phyloP scores from a whole-genome alignment of 2,113 vertebrate species.

The Sinocyclocheilus anophthalmus region DNA sequence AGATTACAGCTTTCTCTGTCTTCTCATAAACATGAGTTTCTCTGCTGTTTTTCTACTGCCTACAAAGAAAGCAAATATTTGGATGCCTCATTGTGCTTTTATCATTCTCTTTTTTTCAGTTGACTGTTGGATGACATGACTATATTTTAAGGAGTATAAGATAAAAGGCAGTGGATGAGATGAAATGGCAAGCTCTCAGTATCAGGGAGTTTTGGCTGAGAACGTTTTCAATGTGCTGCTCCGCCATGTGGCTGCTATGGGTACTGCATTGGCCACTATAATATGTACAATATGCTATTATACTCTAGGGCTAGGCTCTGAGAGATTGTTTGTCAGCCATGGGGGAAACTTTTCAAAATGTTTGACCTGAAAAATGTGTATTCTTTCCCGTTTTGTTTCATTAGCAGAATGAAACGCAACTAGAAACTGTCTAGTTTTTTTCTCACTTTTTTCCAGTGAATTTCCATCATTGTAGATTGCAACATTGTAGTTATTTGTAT shows the following conservation, averaged over 20 bases:
- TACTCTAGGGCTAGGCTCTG: not conserved
- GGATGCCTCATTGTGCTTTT: not conserved
- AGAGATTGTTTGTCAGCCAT: not conserved
- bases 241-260: slow-evolving; percentile 31
- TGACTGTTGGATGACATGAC: not conserved
- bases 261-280: slow-evolving; percentile 14
- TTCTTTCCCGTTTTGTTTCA: not conserved
- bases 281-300: not conserved
- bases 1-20: not conserved
- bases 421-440: not conserved
- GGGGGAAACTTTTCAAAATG: not conserved
- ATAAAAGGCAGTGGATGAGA: not conserved
- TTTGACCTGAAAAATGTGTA: not conserved
- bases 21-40: slow-evolving; percentile 21
- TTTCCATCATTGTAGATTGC: too few relatives aligned
- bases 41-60: not conserved
- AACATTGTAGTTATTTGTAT: too few relatives aligned
- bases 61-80: slow-evolving; percentile 5
- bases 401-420: too few relatives aligned
- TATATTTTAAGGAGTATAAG: not conserved
- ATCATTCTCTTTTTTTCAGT: not conserved
- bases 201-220: not conserved
- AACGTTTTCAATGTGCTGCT: not conserved
- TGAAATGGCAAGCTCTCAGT: not conserved
- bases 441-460: too few relatives aligned